A percentile compares a stretch with the other conserved stretches of the same genome.
Conservation (phyloP, 2,797 vertebrate species). For the Falco cherrug region DNA sequence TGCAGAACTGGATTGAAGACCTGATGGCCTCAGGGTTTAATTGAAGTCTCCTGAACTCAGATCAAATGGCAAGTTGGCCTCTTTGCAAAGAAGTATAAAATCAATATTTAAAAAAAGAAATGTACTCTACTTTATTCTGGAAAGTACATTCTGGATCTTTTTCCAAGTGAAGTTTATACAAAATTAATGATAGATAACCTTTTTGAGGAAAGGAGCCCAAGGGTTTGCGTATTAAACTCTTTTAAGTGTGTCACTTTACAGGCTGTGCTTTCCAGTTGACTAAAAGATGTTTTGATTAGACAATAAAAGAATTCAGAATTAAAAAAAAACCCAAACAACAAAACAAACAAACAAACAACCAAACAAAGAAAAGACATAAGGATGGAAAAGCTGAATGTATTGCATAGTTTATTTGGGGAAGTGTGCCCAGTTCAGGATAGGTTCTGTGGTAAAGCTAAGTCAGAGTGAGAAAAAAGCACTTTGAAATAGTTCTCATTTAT, state of each 20-base stretch:
- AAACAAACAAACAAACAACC: background rate
- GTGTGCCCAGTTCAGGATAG: background rate
- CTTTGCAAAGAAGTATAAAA: conserved; percentile 6
- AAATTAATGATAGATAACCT: background rate
- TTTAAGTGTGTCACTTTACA: background rate
- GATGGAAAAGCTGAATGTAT: background rate
- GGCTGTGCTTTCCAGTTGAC: background rate
- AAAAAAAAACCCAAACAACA: background rate
- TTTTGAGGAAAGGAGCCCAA: conserved; percentile 7
- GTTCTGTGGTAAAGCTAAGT: background rate
- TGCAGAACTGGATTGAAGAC: background rate
- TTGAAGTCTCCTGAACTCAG: conserved; percentile 13
- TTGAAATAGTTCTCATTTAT: background rate
- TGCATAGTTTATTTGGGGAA: background rate
- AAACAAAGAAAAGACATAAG: background rate
- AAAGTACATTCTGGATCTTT: conserved; percentile 5
- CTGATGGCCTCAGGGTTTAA: conserved; percentile 21
- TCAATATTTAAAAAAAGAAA: conserved; percentile 10
- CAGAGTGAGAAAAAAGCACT: background rate
- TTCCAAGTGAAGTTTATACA: background rate
- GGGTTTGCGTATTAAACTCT: background rate
- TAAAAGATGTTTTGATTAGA: background rate
- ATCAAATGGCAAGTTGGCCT: background rate
- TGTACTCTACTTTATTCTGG: background rate
- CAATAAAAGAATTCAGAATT: background rate